phyloP scores from a whole-genome alignment of 2,888 invertebrate species.

The Ectemnius continuus region DNA sequence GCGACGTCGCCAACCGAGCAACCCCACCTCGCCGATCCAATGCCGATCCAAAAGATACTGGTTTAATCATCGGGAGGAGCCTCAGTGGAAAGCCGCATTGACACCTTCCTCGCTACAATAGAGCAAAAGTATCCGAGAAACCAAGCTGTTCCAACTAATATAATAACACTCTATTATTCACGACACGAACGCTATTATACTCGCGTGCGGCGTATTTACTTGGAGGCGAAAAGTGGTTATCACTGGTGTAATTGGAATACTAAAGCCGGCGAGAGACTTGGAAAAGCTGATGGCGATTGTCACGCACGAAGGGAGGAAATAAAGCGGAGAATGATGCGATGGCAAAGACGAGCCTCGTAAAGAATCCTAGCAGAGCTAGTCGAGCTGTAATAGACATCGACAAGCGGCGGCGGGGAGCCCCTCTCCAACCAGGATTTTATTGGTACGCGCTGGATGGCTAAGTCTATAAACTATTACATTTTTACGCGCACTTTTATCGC shows the following conservation, averaged over 20 bases:
- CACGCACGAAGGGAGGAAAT: conserved; percentile 33
- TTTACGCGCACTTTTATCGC: conserved; percentile 62
- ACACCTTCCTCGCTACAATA: too few species aligned
- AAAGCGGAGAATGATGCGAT: conserved; percentile 16
- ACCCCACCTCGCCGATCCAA: conserved; percentile 18
- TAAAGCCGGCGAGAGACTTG: conserved; percentile 26
- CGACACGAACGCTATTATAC: neutral
- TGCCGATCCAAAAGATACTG: too few species aligned
- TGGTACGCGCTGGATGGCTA: conserved; percentile 49
- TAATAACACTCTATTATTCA: neutral
- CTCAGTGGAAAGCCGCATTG: too few species aligned
- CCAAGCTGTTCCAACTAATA: too few species aligned
- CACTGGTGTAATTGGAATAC: conserved; percentile 40
- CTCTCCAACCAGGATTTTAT: conserved; percentile 50
- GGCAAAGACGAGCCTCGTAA: neutral
- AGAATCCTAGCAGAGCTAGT: conserved; percentile 5
- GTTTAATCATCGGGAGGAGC: too few species aligned
- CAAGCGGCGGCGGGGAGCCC: conserved; percentile 28
- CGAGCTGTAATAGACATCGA: conserved; percentile 15
- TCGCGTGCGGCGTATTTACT: neutral
- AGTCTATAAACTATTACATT: conserved; percentile 63
- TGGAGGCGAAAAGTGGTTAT: conserved; percentile 42
- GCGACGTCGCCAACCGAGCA: conserved; percentile 42
- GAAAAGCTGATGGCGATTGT: conserved; percentile 39
- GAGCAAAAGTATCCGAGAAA: too few species aligned